phyloP scores from a whole-genome alignment of 2,888 invertebrate species.

The Melanostoma mellinum region DNA sequence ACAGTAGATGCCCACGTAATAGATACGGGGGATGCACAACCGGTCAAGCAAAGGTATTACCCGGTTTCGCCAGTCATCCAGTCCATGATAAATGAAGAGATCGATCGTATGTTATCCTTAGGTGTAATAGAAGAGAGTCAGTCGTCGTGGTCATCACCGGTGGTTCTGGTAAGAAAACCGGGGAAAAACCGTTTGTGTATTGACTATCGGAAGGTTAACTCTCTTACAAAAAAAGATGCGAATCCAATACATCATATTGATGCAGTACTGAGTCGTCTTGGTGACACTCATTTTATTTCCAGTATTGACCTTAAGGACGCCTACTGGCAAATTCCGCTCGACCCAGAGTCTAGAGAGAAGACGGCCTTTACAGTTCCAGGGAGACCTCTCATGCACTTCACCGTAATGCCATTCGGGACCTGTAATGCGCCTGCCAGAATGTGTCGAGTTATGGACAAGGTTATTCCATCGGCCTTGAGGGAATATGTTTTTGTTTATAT shows the following conservation, averaged over 20 bases:
- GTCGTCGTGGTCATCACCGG: slow-evolving; percentile 75
- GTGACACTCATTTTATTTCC: slow-evolving; percentile 49
- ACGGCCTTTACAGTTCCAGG: slow-evolving; percentile 75
- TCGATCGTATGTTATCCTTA: slow-evolving; percentile 75
- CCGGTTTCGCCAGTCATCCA: slow-evolving; percentile 64
- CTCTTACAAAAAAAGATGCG: slow-evolving; percentile 70
- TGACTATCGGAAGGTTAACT: slow-evolving; percentile 75
- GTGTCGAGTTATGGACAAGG: slow-evolving; percentile 52
- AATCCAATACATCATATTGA: slow-evolving; percentile 69
- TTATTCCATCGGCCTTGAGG: slow-evolving; percentile 40
- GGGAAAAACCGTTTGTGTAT: slow-evolving; percentile 73
- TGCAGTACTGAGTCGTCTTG: slow-evolving; percentile 65
- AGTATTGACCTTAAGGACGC: slow-evolving; percentile 70
- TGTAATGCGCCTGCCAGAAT: slow-evolving; percentile 58
- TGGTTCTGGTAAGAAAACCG: slow-evolving; percentile 55
- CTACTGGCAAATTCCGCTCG: slow-evolving; percentile 50
- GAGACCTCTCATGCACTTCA: slow-evolving; percentile 45
- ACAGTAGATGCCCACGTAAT: slow-evolving; percentile 36
- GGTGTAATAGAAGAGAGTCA: slow-evolving; percentile 75
- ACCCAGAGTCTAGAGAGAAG: slow-evolving; percentile 18
- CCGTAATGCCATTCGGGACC: slow-evolving; percentile 61
- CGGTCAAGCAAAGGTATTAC: slow-evolving; percentile 64
- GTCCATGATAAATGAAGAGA: slow-evolving; percentile 65
- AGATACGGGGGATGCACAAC: slow-evolving; percentile 43
- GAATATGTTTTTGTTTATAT: slow-evolving; percentile 58